Evolutionary conservation across 2,113 vertebrate species (phyloP).

Genomic region (Corythaixoides concolor): DNA sequence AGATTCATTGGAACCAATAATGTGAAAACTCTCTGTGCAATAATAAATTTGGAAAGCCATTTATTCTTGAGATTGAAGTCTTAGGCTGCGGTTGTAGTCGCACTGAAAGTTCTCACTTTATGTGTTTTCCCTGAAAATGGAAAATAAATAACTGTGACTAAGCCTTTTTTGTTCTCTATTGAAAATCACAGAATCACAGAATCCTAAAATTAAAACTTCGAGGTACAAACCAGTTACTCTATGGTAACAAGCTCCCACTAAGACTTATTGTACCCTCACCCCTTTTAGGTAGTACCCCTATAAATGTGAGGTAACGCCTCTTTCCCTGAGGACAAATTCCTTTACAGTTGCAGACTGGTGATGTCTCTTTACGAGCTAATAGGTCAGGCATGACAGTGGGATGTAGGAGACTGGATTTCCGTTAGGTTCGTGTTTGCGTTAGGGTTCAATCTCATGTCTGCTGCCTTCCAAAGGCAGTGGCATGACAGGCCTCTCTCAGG

Average conservation of each 20-base stretch:
- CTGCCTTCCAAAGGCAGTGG: background rate
- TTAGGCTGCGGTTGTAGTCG: background rate
- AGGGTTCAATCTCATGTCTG: background rate
- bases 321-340: background rate
- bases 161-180: background rate
- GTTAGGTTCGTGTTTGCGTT: background rate
- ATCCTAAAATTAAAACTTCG: background rate
- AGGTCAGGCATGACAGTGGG: background rate
- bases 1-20: background rate
- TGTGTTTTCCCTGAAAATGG: background rate
- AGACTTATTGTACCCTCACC: background rate
- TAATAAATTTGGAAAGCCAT: background rate
- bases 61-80: background rate
- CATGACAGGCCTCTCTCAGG: background rate
- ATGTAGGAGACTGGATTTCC: background rate
- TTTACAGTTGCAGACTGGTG: background rate
- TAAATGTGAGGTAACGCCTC: background rate
- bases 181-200: too few relatives aligned
- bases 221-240: background rate
- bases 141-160: constrained; percentile 7
- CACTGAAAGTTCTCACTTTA: background rate
- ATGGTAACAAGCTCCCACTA: background rate
- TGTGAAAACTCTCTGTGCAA: background rate
- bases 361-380: background rate
- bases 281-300: background rate